phyloP scores from a whole-genome alignment of 2,797 vertebrate genomes.

The Enteromius mattozi region DNA sequence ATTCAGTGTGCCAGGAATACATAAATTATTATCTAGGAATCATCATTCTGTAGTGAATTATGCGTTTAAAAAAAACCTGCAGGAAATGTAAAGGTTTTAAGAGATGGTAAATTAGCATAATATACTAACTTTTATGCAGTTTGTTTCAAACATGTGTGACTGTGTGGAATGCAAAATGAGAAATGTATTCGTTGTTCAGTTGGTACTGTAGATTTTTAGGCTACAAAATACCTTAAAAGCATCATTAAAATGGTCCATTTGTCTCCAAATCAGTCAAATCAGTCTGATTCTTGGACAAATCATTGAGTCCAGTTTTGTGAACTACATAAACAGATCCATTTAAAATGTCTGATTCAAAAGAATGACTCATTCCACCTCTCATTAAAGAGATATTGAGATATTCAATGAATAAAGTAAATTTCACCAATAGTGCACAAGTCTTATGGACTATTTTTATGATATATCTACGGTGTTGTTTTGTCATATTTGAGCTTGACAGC shows the following conservation, averaged over 20 bases:
- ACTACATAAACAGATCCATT: background rate
- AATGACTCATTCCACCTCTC: background rate
- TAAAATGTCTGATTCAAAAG: background rate
- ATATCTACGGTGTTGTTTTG: background rate
- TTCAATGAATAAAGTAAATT: background rate
- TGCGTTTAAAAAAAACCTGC: background rate
- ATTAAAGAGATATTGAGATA: background rate
- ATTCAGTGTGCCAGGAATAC: constrained; percentile 31
- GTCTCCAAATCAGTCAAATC: background rate
- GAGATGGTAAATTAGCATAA: background rate
- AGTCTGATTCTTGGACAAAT: background rate
- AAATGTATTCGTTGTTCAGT: background rate
- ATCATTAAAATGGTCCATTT: background rate
- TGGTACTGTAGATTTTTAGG: background rate
- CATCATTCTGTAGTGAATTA: background rate
- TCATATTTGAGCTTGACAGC: background rate
- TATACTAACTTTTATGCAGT: background rate
- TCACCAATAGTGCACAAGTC: background rate
- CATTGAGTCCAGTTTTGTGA: background rate
- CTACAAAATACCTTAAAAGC: background rate
- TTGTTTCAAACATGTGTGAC: background rate
- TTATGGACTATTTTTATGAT: background rate
- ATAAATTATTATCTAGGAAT: constrained; percentile 3
- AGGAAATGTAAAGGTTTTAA: background rate
- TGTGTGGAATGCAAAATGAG: background rate